A percentile compares a stretch with the other conserved stretches of the same genome.
Conservation (phyloP, 2,888 invertebrate species). For the Cecidostiba fungosa region DNA sequence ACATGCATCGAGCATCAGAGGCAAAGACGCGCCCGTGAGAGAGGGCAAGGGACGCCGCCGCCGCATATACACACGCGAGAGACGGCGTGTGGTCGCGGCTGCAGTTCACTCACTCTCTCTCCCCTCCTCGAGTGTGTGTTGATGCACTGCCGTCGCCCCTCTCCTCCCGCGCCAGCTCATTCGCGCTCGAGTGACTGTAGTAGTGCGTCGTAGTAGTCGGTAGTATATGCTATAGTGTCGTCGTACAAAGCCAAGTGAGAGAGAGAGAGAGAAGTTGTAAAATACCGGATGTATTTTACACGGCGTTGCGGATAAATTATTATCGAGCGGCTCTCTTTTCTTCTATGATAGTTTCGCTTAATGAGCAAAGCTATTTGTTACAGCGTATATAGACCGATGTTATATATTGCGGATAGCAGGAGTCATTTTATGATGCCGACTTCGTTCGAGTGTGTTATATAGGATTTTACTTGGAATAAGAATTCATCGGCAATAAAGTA, state of each 20-base stretch:
- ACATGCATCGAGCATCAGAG: background rate
- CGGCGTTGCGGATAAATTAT: constrained; percentile 35
- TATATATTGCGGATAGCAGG: too few species aligned
- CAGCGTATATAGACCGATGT: too few species aligned
- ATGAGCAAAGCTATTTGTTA: background rate
- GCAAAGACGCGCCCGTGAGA: constrained; percentile 7
- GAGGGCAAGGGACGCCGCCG: constrained; percentile 52
- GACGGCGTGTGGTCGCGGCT: constrained; percentile 68
- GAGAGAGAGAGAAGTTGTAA: constrained; percentile 33
- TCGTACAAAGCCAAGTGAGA: background rate
- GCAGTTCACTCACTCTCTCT: constrained; percentile 68
- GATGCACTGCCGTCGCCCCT: constrained; percentile 29
- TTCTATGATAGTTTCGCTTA: background rate
- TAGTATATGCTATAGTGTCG: constrained; percentile 28
- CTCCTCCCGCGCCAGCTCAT: background rate
- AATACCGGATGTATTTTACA: constrained; percentile 56
- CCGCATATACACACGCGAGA: constrained; percentile 61
- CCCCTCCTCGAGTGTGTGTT: constrained; percentile 18
- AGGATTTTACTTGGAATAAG: too few species aligned
- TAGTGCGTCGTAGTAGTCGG: constrained; percentile 55
- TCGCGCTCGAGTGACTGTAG: constrained; percentile 49
- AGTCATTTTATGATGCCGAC: too few species aligned
- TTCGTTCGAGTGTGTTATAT: too few species aligned
- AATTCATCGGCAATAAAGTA: background rate
- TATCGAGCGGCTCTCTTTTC: constrained; percentile 5